phyloP scores from a whole-genome alignment of 2,888 invertebrate genomes.

The Uropetala carovei region DNA sequence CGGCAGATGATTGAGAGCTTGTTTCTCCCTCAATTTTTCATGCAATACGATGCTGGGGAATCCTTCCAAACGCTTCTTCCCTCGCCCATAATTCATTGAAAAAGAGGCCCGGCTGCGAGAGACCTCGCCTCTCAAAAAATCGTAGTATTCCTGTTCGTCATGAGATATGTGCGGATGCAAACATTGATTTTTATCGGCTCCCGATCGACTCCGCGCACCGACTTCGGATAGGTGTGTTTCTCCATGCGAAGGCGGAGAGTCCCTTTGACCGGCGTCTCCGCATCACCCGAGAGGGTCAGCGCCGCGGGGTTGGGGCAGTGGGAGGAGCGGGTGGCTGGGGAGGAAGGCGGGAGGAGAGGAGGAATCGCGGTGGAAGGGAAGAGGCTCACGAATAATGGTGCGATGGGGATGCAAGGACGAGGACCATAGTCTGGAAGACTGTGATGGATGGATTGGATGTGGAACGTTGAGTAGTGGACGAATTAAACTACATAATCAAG shows the following conservation, averaged over 20 bases:
- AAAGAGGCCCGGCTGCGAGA: not conserved
- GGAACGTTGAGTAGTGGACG: slow-evolving; percentile 33
- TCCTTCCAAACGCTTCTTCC: not conserved
- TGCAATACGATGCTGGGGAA: not conserved
- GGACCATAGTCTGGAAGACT: not conserved
- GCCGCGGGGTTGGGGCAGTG: no score
- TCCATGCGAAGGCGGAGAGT: not conserved
- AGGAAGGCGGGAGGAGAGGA: no score
- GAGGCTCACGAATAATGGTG: not conserved
- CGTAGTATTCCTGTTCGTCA: not conserved
- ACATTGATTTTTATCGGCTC: slow-evolving; percentile 28
- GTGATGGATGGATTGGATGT: slow-evolving; percentile 21
- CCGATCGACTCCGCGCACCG: not conserved
- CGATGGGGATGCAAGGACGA: not conserved
- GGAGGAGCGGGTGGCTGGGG: no score
- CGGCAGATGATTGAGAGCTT: not conserved
- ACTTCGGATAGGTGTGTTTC: not conserved
- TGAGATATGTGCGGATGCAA: not conserved
- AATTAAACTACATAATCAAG: slow-evolving; percentile 25
- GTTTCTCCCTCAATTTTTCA: slow-evolving; percentile 22
- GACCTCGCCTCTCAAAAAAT: not conserved
- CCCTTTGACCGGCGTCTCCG: not conserved
- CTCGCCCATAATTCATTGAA: slow-evolving; percentile 13
- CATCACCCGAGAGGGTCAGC: not conserved
- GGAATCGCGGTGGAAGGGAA: not conserved